A percentile compares a stretch with the other conserved stretches of the same genome.
These are phyloP conservation scores for Drosophila guanche DNA, from an alignment of 1,140 invertebrate species.

Conservation along the genomic window DNA sequence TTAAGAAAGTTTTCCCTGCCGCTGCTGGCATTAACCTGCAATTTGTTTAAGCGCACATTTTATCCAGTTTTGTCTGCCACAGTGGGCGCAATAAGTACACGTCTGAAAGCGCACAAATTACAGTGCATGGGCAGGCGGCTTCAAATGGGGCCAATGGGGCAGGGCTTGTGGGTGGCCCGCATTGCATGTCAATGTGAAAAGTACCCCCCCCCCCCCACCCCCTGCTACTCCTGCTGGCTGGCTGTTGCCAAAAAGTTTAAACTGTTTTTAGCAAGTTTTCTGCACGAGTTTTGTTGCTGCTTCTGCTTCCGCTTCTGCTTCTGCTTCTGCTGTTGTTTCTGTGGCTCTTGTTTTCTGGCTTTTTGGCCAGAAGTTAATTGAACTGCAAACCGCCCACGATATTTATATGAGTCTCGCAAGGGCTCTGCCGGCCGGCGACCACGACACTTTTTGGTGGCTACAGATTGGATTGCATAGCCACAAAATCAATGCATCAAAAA, in stretches of 20 bases:
- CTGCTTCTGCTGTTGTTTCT: constrained; percentile 8
- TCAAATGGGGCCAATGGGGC: neutral
- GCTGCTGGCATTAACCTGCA: constrained; percentile 35
- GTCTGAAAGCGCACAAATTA: constrained; percentile 51
- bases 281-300: constrained; percentile 27
- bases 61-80: constrained; percentile 15
- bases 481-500: too few relatives aligned
- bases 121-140: constrained; percentile 24
- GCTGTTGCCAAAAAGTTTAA: constrained; percentile 54
- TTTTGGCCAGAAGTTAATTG: constrained; percentile 61
- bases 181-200: constrained; percentile 57
- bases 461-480: too few relatives aligned
- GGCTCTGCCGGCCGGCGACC: too few relatives aligned
- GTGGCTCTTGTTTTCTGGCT: constrained; percentile 20
- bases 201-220: neutral
- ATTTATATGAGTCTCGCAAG: constrained; percentile 25
- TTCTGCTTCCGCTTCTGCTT: too few relatives aligned
- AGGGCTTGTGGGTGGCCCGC: constrained; percentile 11
- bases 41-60: constrained; percentile 44
- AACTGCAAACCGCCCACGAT: constrained; percentile 55
- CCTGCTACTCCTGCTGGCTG: constrained; percentile 16
- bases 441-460: too few relatives aligned
- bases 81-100: constrained; percentile 41
- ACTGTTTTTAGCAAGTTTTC: constrained; percentile 56
- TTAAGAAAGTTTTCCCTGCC: too few relatives aligned